Base-by-base conservation (phyloP, 2,113 vertebrate genomes). In the Tamias sibiricus region DNA sequence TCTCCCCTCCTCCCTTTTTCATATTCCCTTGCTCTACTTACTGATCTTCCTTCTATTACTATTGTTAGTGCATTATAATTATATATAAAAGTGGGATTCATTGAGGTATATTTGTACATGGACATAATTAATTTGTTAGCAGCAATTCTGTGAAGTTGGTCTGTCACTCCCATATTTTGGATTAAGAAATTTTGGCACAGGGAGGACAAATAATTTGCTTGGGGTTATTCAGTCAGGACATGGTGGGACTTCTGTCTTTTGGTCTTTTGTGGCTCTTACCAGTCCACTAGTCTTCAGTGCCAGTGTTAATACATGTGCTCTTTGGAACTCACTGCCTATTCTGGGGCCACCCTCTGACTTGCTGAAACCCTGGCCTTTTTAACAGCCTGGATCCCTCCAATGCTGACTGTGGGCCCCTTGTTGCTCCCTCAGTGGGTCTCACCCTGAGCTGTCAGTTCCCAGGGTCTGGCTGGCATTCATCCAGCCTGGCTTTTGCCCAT, bases 361-460 rank as follows among this genome's bases (percentile, higher is more conserved):
- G 37, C 64, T 16, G 8, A 66, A 28, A 24, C 30, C 37, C 35
- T 52, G 77, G 47, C 76, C 28, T 57, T 30, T 12, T n/a, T 79
- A 3, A 30, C 16, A 59, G 7, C 24, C 35, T 10, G 26, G n/a
- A 35, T 32, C 2, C 16, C 30, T 77, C 30, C 9, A 8, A 2
- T 59, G 57, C 35, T 17, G 16, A 47, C 47, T 35, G 26, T 2
- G 20, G 52, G 20, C 11, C 13, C 10, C 0, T 1, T 7, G 11
- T 20, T 59, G 30, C 1, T 26, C 20, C 42, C 0, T 0, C 4
- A 75, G 57, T 1, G 20, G 52, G 6, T 54, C 72, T 83, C 28
- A 5, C 10, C 26, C 19, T 9, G 28, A 4, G 11, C 30, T 72
- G 26, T 69, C 47, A 2, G 13, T 0, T 0, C 28, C 47, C 16